These are phyloP conservation scores for Lasioglossum malachurum DNA, from an alignment of 2,888 invertebrate species.

Conservation along the genomic window DNA sequence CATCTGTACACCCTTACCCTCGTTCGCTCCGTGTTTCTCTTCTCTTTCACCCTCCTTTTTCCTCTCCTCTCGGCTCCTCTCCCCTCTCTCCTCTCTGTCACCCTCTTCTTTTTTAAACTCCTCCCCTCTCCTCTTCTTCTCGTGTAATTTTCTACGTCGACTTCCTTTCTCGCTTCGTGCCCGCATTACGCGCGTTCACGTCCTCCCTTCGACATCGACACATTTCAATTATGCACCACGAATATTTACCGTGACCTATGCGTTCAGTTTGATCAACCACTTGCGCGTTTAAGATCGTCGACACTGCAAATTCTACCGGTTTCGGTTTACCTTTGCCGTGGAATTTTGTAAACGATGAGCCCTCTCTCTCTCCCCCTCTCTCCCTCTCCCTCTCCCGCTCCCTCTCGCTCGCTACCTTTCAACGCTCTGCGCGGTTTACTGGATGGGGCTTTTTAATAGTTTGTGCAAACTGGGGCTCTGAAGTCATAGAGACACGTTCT, in stretches of 20 bases:
- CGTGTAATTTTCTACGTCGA: conserved; percentile 37
- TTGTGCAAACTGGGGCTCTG: background rate
- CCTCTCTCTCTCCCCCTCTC: background rate
- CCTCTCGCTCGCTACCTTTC: background rate
- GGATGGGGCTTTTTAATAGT: background rate
- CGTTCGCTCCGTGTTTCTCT: conserved; percentile 33
- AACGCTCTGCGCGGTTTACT: background rate
- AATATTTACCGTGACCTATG: conserved; percentile 60
- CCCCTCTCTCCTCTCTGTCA: background rate
- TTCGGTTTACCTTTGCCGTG: background rate
- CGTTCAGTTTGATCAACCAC: conserved; percentile 48
- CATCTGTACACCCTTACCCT: conserved; percentile 68
- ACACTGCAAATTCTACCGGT: conserved; percentile 8
- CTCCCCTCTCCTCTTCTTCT: background rate
- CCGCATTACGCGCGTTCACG: conserved; percentile 23
- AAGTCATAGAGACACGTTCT: background rate
- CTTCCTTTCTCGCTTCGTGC: conserved; percentile 25
- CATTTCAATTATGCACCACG: conserved; percentile 62
- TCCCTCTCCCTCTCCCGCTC: background rate
- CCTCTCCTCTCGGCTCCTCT: background rate
- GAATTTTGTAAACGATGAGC: conserved; percentile 2
- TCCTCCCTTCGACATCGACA: conserved; percentile 49
- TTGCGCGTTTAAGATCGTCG: conserved; percentile 39
- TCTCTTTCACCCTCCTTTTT: conserved; percentile 23
- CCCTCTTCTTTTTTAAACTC: background rate